Conservation (phyloP, 2,797 vertebrate species). For the Adrianichthys oophorus region DNA sequence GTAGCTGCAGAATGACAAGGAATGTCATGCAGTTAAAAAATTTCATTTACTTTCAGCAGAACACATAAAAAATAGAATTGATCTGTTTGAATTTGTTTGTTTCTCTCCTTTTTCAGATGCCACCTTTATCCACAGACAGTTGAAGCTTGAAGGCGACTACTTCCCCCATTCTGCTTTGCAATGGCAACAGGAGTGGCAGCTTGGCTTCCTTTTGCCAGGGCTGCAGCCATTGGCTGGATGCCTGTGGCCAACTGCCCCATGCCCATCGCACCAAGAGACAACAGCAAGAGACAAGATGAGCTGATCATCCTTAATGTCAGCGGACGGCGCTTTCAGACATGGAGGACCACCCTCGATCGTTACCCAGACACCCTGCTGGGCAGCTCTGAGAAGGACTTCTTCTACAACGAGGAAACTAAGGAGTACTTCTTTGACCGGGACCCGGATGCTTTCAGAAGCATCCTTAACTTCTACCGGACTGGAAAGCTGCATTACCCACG, state of each 20-base stretch:
- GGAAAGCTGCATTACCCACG: slow-evolving; percentile 98
- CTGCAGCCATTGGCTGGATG: slow-evolving; percentile 99
- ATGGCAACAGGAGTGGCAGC: slow-evolving; percentile 96
- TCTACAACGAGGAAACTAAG: slow-evolving; percentile 96
- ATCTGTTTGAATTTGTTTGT: background rate
- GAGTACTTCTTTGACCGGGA: slow-evolving; percentile 99
- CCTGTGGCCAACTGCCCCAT: slow-evolving; percentile 97
- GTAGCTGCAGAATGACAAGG: slow-evolving; percentile 7
- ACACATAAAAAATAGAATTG: background rate
- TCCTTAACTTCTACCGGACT: slow-evolving; percentile 97
- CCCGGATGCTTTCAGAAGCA: slow-evolving; percentile 93
- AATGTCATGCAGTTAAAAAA: slow-evolving; percentile 21
- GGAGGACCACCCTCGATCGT: slow-evolving; percentile 96
- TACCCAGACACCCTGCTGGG: slow-evolving; percentile 96
- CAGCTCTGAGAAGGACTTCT: slow-evolving; percentile 98
- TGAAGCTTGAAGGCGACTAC: slow-evolving; percentile 59
- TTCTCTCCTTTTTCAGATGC: slow-evolving; percentile 75
- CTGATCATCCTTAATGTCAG: slow-evolving; percentile 95
- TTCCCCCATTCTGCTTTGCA: slow-evolving; percentile 59
- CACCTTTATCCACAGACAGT: slow-evolving; percentile 65
- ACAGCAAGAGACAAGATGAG: slow-evolving; percentile 91
- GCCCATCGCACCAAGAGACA: slow-evolving; percentile 90
- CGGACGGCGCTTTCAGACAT: slow-evolving; percentile 94
- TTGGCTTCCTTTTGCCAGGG: slow-evolving; percentile 96
- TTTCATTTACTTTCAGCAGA: background rate